Evolutionary conservation across 2,797 vertebrate species (phyloP), one percentile per base, ranked within the genome.

Genomic region (Hafferia zeledoni): DNA sequence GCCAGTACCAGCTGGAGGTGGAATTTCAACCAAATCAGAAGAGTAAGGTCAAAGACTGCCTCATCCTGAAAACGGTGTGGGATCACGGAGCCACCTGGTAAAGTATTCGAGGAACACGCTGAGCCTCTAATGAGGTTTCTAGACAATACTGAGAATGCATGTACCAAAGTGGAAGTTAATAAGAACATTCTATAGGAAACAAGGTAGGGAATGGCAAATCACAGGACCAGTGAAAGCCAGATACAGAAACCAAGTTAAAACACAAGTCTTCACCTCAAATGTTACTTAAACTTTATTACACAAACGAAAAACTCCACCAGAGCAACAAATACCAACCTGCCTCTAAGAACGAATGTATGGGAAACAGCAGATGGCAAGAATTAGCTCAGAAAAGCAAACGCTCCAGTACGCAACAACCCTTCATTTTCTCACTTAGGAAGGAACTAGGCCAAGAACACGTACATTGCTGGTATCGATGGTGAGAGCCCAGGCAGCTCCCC

Each of bases 401-500:
- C 18, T 47, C 6, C 22, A 35, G 5, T 5, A 28, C 0, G 1
- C 16, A 37, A 39, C n/a, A 46, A 25, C 11, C 8, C 4, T 8
- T 13, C 17, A 20, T 17, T 20, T 22, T 12, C 15, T 7, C 6
- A 0, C 35, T 23, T 9, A 16, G 0, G 4, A 37, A 77, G 17
- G 12, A n/a, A 27, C 11, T 1, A 17, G 16, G 25, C 11, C 17
- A 31, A 23, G 31, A 13, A n/a, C 43, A 19, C 1, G 10, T 1
- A 7, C 2, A 9, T 15, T 4, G 37, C 25, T 4, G 3, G 11
- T 2, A 9, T 4, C 5, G 14, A 13, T 0, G 10, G 15, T 0
- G 13, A 10, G 1, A 8, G 37, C 30, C 11, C 50, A 3, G 46
- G 22, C 7, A 30, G 17, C 22, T 8, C 5, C 33, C 15, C 4